Base-by-base conservation (phyloP, 1,140 invertebrate species). In the Gryon sp. region DNA sequence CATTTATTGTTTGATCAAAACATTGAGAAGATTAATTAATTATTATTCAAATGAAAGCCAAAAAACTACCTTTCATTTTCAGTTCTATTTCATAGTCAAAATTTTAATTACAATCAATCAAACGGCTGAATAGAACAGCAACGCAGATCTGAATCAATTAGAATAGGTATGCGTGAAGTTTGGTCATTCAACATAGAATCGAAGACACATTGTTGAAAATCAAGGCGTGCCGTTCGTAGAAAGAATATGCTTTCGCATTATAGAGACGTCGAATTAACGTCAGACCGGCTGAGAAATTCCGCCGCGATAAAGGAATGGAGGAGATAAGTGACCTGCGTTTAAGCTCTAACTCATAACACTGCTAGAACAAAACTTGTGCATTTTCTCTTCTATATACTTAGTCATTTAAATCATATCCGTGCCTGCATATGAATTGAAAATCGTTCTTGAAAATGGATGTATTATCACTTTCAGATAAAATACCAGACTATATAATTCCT, bases 251-350 rank as follows among this genome's bases (percentile, higher is more conserved):
- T 43, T 45, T 53, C 28, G 53, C 16, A 2, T 53, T 60, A 70
- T 45, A 45, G 40, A 62, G 68, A 72, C 16, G 57, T 55, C 57
- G 59, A 63, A 63, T 73, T 57, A 63, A 26, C 41, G 50, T 57
- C 57, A 41, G 30, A 8, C 24, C 32, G 66, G 12, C 20, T 38
- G 59, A 70, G 66, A 52, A 50, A 59, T 59, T 50, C 24, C 40
- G 18, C 20, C 7, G 15, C 34, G 69, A 34, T 50, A 63, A 63
- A 73, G 40, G 50, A 60, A 62, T 48, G 8, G 28, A 48, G 20
- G 40, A 62, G 50, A 73, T 53, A 73, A 63, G 57, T 57, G 59
- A 55, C 40, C 59, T 20, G 50, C 50, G 41, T 55, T 55, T 40
- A 28, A 41, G 41, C 48, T 36, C 46, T 62, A 60, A 46, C 30